Conservation (phyloP, 2,888 invertebrate genomes). For the Onchidella celtica region DNA sequence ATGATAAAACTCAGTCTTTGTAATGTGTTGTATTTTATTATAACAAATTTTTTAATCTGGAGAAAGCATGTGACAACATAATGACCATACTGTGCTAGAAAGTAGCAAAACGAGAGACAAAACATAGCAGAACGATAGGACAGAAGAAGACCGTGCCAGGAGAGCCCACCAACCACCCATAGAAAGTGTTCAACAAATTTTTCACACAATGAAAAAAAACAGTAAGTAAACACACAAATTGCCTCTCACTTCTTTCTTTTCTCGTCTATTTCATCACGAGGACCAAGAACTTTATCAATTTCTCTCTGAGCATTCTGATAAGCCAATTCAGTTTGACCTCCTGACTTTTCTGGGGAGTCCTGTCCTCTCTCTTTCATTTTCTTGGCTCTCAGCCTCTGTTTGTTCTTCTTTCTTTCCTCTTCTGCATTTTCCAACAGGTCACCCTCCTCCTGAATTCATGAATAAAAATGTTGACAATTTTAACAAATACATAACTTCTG, state of each 20-base stretch:
- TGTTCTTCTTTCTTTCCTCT: slow-evolving; percentile 68
- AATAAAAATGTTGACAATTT: not conserved
- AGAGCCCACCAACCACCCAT: too few species aligned
- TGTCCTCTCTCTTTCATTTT: slow-evolving; percentile 46
- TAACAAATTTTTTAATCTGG: too few species aligned
- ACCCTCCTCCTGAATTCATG: slow-evolving; percentile 58
- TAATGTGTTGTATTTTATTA: too few species aligned
- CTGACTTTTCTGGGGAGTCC: slow-evolving; percentile 21
- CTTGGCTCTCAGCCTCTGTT: slow-evolving; percentile 64
- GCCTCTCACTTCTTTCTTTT: not conserved
- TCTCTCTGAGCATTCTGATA: slow-evolving; percentile 59
- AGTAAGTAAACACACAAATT: not conserved
- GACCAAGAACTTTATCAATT: slow-evolving; percentile 57
- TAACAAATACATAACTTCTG: too few species aligned
- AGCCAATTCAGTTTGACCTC: slow-evolving; percentile 36
- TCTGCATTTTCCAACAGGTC: slow-evolving; percentile 61
- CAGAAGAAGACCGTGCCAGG: too few species aligned
- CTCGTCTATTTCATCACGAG: not conserved
- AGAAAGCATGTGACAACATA: too few species aligned
- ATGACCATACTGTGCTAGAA: too few species aligned
- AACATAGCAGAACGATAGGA: too few species aligned
- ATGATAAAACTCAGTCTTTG: too few species aligned
- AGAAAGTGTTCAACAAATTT: too few species aligned
- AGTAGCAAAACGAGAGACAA: too few species aligned
- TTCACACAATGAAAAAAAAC: too few species aligned